phyloP scores from a whole-genome alignment of 2,797 vertebrate species.

The Clarias platycephalus region DNA sequence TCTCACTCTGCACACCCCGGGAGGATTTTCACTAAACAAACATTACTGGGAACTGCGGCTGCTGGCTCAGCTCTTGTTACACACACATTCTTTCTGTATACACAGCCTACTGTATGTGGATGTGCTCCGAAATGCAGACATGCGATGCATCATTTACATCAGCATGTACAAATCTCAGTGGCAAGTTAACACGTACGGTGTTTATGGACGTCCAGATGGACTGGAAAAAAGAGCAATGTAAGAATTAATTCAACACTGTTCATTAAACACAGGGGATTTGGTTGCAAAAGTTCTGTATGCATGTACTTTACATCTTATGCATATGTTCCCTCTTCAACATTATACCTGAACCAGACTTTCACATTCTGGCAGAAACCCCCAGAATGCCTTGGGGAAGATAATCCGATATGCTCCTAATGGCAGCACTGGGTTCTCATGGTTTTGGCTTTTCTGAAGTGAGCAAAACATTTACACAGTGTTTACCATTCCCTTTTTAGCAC shows the following conservation, averaged over 20 bases:
- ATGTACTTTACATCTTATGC: background rate
- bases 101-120: conserved; percentile 48
- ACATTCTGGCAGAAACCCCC: conserved; percentile 68
- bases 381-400: conserved; percentile 51
- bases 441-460: conserved; percentile 46
- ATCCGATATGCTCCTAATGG: conserved; percentile 51
- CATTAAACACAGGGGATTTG: conserved; percentile 6
- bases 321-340: background rate
- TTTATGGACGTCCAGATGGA: conserved; percentile 17
- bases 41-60: conserved; percentile 71
- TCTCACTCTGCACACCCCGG: conserved; percentile 65
- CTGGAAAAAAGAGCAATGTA: background rate
- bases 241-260: background rate
- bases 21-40: conserved; percentile 80
- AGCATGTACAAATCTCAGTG: conserved; percentile 1
- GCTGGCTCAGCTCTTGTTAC: conserved; percentile 67
- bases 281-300: background rate
- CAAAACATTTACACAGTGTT: conserved; percentile 12
- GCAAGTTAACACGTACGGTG: background rate
- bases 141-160: conserved; percentile 58
- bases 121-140: conserved; percentile 52
- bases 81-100: conserved; percentile 41
- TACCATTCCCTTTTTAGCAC: conserved; percentile 15
- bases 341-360: conserved; percentile 28
- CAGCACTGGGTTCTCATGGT: conserved; percentile 63